These are phyloP conservation scores for Clinocottus analis DNA, from an alignment of 2,113 vertebrate species.

Conservation along the genomic window DNA sequence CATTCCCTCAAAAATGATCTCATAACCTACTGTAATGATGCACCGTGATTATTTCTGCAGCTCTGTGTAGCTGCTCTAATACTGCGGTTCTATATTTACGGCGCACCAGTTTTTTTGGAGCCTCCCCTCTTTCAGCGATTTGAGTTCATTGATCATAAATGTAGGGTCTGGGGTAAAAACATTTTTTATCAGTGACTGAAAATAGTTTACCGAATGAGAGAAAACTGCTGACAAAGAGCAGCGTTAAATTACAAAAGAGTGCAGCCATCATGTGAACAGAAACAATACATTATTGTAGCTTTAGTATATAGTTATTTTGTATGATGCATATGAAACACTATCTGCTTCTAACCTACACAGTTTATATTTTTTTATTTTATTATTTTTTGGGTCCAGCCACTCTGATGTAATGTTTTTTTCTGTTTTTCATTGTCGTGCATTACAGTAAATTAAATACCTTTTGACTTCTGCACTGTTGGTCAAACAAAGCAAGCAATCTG, in stretches of 20 bases:
- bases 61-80: conserved; percentile 26
- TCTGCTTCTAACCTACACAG: not conserved
- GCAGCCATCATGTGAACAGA: not conserved
- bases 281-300: not conserved
- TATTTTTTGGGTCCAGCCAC: not conserved
- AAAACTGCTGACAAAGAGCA: not conserved
- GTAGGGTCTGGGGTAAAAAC: conserved; percentile 4
- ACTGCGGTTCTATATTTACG: conserved; percentile 36
- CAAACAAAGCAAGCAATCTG: no score
- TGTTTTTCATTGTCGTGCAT: not conserved
- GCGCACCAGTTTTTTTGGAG: conserved; percentile 36
- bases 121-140: conserved; percentile 32
- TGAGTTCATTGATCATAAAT: conserved; percentile 68
- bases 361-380: not conserved
- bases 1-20: accelerated
- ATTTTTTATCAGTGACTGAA: not conserved
- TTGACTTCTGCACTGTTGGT: no score
- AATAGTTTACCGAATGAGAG: not conserved
- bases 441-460: not conserved
- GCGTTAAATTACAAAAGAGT: not conserved
- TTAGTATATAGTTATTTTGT: no score
- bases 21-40: accelerated
- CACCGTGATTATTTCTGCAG: not conserved
- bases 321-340: no score
- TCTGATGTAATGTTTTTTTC: not conserved